Conservation (phyloP, 2,888 invertebrate species). For the Chloromyia formosa region DNA sequence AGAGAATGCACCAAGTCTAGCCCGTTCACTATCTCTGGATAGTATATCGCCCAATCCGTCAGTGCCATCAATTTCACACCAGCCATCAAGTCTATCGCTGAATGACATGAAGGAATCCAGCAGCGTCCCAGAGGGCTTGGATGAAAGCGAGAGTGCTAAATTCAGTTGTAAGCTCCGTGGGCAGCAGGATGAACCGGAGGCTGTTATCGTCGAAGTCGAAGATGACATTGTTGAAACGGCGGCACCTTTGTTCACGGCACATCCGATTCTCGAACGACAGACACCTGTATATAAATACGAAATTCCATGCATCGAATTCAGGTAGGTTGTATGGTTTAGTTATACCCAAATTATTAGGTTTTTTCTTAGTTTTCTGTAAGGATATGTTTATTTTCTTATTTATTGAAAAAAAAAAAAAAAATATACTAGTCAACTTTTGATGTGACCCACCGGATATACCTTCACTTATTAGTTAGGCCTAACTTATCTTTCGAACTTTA, state of each 20-base stretch:
- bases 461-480: no score
- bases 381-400: no score
- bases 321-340: conserved; percentile 65
- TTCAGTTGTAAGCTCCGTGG: background rate
- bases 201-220: conserved; percentile 82
- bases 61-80: conserved; percentile 67
- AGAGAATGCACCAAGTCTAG: conserved; percentile 65
- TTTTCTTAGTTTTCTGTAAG: no score
- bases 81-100: conserved; percentile 78
- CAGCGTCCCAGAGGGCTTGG: conserved; percentile 64
- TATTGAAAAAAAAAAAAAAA: no score
- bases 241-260: conserved; percentile 73
- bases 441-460: no score
- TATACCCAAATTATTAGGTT: no score
- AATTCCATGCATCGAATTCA: conserved; percentile 68
- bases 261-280: conserved; percentile 71
- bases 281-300: conserved; percentile 78
- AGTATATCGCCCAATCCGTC: conserved; percentile 71
- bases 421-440: no score
- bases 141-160: conserved; percentile 56
- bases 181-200: conserved; percentile 70
- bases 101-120: conserved; percentile 74
- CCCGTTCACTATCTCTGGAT: conserved; percentile 80
- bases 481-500: no score
- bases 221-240: conserved; percentile 83